Evolutionary conservation across 1,140 invertebrate genomes (phyloP), one percentile per base, ranked within the genome.

Genomic region (Oryctes rhinoceros): DNA sequence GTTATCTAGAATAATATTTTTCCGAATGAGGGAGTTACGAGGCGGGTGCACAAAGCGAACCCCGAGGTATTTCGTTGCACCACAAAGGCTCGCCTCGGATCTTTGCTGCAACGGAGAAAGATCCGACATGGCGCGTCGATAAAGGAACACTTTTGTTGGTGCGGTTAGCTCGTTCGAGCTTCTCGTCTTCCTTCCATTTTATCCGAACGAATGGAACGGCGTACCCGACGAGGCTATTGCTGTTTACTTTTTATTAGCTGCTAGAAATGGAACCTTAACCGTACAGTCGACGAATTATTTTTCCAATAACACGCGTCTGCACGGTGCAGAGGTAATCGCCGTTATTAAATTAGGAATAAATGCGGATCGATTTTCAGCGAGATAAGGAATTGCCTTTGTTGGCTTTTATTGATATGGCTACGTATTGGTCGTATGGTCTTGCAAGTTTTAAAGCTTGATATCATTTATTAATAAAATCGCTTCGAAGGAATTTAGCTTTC

Each of bases 241-340:
- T 71, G 65, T 71, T 71, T 71, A 71, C 65, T 71, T 71, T 71
- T 71, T 71, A 71, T 71, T 71, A 71, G 65, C 13, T 13, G 20
- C 20, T 30, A 37, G 20, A 24, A 71, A 35, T 35, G 18, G 65
- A 71, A 24, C 65, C 15, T 24, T 71, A 37, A 20, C 65, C 11
- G 65, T 71, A 71, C 24, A 35, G 53, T 18, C 65, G 65, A 37
- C 65, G 20, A 30, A 71, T 71, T 71, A 71, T 71, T 71, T 24
- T 24, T 71, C 24, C 18, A 37, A 71, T 20, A 71, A 71, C 5
- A 35, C 65, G 65, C 65, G 18, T 30, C 65, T 15, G 15, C 9
- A 71, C 7, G 6, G 65, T 35, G 35, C 11, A 24, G 2, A 3
- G 24, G 24, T 24, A 37, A 71, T 71, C 20, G 20, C 65, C 65